Evolutionary conservation across 2,113 vertebrate species (phyloP).

Genomic region (Prinia subflava): DNA sequence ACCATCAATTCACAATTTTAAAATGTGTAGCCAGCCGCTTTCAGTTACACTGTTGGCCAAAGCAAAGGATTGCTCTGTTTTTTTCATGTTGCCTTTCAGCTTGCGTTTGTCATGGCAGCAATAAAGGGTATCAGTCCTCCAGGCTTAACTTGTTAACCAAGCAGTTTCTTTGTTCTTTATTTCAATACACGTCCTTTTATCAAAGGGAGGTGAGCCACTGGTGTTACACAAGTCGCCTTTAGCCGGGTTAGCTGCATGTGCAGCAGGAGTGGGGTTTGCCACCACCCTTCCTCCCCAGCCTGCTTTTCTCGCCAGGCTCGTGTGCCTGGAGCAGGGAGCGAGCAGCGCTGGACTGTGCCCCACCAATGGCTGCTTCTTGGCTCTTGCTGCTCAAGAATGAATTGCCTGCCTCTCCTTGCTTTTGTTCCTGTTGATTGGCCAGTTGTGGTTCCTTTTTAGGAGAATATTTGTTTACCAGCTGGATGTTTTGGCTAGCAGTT

Average conservation of each 20-base stretch:
- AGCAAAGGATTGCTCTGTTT: background rate
- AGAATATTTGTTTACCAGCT: background rate
- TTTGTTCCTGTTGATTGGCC: background rate
- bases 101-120: background rate
- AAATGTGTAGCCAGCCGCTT: background rate
- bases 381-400: background rate
- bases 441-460: background rate
- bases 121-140: background rate
- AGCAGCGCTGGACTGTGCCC: background rate
- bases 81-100: background rate
- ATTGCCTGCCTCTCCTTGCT: background rate
- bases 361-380: background rate
- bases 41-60: background rate
- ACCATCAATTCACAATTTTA: background rate
- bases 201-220: background rate
- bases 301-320: background rate
- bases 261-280: background rate
- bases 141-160: background rate
- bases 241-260: fast-evolving
- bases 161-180: background rate
- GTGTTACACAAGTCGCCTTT: background rate
- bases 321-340: background rate
- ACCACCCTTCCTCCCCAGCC: background rate
- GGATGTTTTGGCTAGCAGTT: background rate
- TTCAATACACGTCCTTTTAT: background rate